Conservation (phyloP, 2,888 invertebrate genomes). For the Heteromurus nitidus region DNA sequence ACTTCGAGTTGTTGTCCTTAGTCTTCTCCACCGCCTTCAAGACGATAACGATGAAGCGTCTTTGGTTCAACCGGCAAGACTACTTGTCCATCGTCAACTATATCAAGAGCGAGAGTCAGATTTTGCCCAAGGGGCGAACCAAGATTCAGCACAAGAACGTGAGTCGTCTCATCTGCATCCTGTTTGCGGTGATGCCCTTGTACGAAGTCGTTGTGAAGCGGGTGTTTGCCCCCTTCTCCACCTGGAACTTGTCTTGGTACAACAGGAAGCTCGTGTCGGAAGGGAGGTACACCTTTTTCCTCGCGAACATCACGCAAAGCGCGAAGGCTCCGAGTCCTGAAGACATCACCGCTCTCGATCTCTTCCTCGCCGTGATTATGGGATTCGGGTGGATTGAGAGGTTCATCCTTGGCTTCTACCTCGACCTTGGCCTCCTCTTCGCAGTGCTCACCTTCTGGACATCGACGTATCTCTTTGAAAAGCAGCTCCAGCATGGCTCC, state of each 20-base stretch:
- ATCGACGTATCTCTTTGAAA: background rate
- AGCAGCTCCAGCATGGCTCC: background rate
- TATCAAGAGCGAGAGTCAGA: background rate
- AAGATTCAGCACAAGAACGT: background rate
- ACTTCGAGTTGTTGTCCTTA: background rate
- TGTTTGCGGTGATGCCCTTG: background rate
- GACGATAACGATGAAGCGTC: background rate
- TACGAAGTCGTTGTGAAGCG: background rate
- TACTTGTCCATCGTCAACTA: background rate
- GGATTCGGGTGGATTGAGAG: background rate
- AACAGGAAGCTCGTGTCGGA: slow-evolving; percentile 16
- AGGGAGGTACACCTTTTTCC: background rate
- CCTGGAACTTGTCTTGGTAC: background rate
- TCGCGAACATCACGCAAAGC: background rate
- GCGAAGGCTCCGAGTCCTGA: background rate
- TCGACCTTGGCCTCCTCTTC: background rate
- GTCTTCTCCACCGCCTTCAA: background rate
- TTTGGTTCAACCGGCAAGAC: slow-evolving; percentile 6
- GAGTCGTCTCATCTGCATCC: background rate
- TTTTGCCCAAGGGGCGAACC: background rate
- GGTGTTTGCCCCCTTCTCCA: background rate
- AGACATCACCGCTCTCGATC: background rate
- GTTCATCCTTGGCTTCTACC: slow-evolving; percentile 2
- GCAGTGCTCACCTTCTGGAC: slow-evolving; percentile 30
- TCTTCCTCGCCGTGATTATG: slow-evolving; percentile 6